Evolutionary conservation across 1,140 invertebrate species (phyloP).

Genomic region (Ylistrum balloti): DNA sequence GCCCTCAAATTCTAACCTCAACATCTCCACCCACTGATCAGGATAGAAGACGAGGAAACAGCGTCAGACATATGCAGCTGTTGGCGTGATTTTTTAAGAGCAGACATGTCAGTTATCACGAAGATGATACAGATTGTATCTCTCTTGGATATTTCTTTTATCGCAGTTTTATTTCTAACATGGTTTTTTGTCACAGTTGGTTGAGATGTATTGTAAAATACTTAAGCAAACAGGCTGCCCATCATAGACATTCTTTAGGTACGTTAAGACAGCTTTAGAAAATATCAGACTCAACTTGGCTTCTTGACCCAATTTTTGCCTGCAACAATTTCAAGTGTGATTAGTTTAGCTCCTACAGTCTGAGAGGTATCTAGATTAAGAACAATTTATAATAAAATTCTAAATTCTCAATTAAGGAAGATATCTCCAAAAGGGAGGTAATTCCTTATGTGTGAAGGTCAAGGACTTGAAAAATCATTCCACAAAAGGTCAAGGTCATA

Average conservation of each 20-base stretch:
- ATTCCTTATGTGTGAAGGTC: too few relatives aligned
- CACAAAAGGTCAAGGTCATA: not conserved
- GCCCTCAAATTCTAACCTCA: not conserved
- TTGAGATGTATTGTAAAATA: constrained; percentile 40
- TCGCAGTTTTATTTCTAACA: constrained; percentile 8
- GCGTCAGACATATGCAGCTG: not conserved
- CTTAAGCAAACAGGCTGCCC: constrained; percentile 31
- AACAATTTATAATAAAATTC: not conserved
- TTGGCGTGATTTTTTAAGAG: constrained; percentile 15
- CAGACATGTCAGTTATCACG: not conserved
- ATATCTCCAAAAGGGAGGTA: too few relatives aligned
- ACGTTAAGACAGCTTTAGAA: not conserved
- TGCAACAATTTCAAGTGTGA: not conserved
- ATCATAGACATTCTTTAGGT: not conserved
- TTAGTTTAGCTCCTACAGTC: not conserved
- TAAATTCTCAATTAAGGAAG: too few relatives aligned
- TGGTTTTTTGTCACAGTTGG: constrained; percentile 36
- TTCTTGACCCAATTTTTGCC: not conserved
- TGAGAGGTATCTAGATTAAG: too few relatives aligned
- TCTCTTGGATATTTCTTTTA: constrained; percentile 31
- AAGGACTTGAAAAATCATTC: too few relatives aligned
- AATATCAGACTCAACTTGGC: not conserved
- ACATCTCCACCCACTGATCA: not conserved
- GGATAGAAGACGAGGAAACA: not conserved
- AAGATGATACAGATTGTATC: not conserved